These are phyloP conservation scores for Nixonia krombeini DNA, from an alignment of 1,140 invertebrate species.

Conservation along the genomic window DNA sequence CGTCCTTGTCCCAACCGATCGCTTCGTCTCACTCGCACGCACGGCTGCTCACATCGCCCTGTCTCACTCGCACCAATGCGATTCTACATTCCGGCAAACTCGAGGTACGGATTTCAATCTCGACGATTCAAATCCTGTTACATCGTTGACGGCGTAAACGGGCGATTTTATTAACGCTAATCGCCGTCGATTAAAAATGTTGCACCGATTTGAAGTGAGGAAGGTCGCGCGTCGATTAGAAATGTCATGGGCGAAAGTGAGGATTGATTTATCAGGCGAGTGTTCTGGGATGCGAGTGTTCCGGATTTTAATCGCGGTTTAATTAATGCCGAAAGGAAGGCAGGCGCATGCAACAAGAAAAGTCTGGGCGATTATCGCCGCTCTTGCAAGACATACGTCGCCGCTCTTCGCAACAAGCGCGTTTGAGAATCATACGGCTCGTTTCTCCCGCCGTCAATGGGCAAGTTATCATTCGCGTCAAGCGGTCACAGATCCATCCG, in stretches of 20 bases:
- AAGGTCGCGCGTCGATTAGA: conserved; percentile 17
- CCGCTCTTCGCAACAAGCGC: conserved; percentile 37
- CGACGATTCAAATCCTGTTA: too few species aligned
- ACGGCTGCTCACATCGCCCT: too few species aligned
- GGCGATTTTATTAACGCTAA: too few species aligned
- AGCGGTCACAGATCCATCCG: conserved; percentile 34
- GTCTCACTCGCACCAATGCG: too few species aligned
- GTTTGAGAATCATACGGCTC: conserved; percentile 40
- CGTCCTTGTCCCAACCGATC: too few species aligned
- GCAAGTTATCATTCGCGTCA: conserved; percentile 39
- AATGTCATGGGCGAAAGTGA: too few species aligned
- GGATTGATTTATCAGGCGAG: conserved; percentile 29
- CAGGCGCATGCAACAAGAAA: conserved; percentile 22
- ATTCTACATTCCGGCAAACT: too few species aligned
- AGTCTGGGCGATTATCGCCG: conserved; percentile 30
- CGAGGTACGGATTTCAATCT: too few species aligned
- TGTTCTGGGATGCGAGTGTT: conserved; percentile 20
- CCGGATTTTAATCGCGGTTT: conserved; percentile 31
- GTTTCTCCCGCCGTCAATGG: conserved; percentile 38
- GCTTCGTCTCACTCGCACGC: too few species aligned
- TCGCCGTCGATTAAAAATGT: background rate
- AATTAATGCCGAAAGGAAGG: conserved; percentile 24
- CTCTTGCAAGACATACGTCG: conserved; percentile 31
- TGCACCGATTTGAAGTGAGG: conserved; percentile 6
- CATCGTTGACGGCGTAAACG: too few species aligned